Percentiles rank a stretch among this genome's conserved stretches.
These are phyloP conservation scores for Coracopsis vasa DNA, from an alignment of 2,113 vertebrate genomes.

Conservation along the genomic window DNA sequence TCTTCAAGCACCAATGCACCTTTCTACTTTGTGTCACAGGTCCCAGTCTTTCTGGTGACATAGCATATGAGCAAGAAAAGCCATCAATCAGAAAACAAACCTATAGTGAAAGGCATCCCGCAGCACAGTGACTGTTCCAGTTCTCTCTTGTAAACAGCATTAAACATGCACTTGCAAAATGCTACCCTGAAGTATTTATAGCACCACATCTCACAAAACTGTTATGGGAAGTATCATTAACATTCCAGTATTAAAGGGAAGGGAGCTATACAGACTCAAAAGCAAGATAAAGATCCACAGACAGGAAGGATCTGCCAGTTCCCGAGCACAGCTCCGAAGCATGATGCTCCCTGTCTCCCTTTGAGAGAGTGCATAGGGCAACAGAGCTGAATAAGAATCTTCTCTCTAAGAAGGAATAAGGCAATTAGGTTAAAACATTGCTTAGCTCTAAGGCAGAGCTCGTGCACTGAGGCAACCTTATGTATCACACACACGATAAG, in stretches of 20 bases:
- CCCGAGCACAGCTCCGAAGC: not conserved
- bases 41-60: not conserved
- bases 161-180: not conserved
- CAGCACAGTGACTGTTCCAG: not conserved
- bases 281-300: not conserved
- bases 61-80: not conserved
- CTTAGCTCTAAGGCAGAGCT: conserved; percentile 1
- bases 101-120: not conserved
- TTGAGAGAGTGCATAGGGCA: not conserved
- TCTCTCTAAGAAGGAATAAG: not conserved
- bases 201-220: not conserved
- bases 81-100: not conserved
- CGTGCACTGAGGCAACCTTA: not conserved
- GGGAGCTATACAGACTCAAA: not conserved
- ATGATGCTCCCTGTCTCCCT: not conserved
- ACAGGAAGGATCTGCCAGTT: not conserved
- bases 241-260: not conserved
- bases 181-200: not conserved
- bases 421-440: conserved; percentile 13
- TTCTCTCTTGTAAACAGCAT: not conserved
- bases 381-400: not conserved
- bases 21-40: not conserved
- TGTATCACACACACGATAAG: not conserved
- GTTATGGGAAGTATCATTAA: not conserved
- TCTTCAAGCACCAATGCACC: not conserved